Base-by-base conservation (phyloP, 2,113 vertebrate species). In the Shinisaurus crocodilurus region DNA sequence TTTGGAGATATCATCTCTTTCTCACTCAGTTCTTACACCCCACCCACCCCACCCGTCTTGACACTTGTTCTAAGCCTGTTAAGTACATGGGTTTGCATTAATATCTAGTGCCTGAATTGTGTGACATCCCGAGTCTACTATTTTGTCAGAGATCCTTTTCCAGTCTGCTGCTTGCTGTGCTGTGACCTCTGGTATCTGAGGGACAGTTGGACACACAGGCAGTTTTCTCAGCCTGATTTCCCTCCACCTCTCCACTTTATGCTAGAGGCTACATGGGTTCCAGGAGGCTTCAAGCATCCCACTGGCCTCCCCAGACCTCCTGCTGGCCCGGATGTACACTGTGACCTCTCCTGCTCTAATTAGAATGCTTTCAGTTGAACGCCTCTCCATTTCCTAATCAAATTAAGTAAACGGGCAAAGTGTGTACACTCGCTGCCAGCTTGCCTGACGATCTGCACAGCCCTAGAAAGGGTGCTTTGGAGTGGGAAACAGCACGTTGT, bases 351-450 rank as follows among this genome's bases (percentile, higher is more conserved):
- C 89, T 91, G 92, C 89, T 93, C 94, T 93, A 96, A 96, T 96
- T 95, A 96, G 93, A 91, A 89, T 72, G 92, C n/a, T 89, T 91
- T 95, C 94, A 96, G 95, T 96, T 95, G 95, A 95, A 94, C 76
- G 91, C 57, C 85, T 95, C 87, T 93, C 70, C 81, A 57, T 94
- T 96, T 96, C 96, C 95, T 96, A 95, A 95, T 95, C 94, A 95
- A 94, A 95, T 96, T 94, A 96, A 95, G 92, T 92, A 93, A 95
- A 91, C 13, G 1, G 93, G 93, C 92, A 93, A 83, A 81, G 91
- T 91, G 81, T 91, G 77, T 91, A 50, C 1, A 1, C 89, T 93
- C 20, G 84, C 70, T 90, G 92, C 91, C 85, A 95, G 85, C 48
- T 92, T 88, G 90, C 94, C 88, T 95, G 93, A 92, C 76, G 0